Percentiles rank a stretch among this genome's conserved stretches.
These are phyloP conservation scores for Agonopterix alstromeriana DNA, from an alignment of 2,888 invertebrate species.

Conservation along the genomic window DNA sequence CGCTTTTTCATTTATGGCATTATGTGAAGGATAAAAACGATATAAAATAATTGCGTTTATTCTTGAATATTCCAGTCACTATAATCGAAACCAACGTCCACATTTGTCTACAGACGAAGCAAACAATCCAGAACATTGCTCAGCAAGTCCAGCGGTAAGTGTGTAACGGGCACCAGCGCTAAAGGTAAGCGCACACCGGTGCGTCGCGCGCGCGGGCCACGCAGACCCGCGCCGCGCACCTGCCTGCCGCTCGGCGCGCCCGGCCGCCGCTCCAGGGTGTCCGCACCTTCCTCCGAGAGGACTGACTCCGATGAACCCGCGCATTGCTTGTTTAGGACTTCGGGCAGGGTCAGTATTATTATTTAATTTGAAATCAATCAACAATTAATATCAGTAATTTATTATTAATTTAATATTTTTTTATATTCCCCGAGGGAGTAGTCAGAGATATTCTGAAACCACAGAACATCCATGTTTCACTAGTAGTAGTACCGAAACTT, in stretches of 20 bases:
- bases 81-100: not conserved
- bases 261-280: constrained; percentile 27
- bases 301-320: constrained; percentile 63
- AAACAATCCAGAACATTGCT: constrained; percentile 43
- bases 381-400: no score
- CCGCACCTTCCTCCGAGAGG: constrained; percentile 48
- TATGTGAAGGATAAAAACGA: no score
- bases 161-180: constrained; percentile 14
- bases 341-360: constrained; percentile 31
- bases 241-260: constrained; percentile 23
- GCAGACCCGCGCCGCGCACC: constrained; percentile 4
- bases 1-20: no score
- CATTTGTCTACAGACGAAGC: constrained; percentile 32
- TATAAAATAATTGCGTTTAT: no score
- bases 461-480: no score
- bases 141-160: constrained; percentile 31
- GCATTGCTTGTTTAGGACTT: constrained; percentile 37
- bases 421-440: no score
- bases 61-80: no score
- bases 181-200: constrained; percentile 14
- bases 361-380: no score
- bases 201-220: constrained; percentile 14
- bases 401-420: no score
- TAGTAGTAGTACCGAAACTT: no score
- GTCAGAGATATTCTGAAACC: no score